These are phyloP conservation scores for Pelusios castaneus DNA, from an alignment of 2,113 vertebrate genomes.

Conservation along the genomic window DNA sequence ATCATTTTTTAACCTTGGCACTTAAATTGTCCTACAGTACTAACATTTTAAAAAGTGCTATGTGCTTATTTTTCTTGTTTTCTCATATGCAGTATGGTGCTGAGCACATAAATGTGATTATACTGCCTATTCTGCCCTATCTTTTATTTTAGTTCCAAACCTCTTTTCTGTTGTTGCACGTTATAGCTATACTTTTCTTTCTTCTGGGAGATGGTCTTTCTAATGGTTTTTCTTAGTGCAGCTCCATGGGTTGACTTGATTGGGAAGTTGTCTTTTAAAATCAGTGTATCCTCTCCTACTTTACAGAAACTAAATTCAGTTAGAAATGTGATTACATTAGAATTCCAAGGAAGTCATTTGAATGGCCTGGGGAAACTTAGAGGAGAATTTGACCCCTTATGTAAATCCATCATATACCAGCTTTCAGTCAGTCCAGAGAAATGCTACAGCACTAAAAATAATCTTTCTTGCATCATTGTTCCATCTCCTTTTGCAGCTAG, in stretches of 20 bases:
- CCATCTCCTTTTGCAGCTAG: background rate
- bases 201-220: background rate
- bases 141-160: background rate
- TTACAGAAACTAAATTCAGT: background rate
- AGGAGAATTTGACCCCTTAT: accelerated
- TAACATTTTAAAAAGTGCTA: background rate
- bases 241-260: background rate
- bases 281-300: background rate
- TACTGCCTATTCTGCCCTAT: background rate
- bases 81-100: background rate
- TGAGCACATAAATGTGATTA: background rate
- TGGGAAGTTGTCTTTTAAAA: background rate
- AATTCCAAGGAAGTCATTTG: background rate
- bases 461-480: background rate
- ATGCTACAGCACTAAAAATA: background rate
- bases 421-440: background rate
- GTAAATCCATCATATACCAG: background rate
- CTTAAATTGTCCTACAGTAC: background rate
- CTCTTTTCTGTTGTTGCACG: background rate
- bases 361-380: background rate
- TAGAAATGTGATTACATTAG: background rate
- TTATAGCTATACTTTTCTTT: background rate
- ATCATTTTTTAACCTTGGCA: background rate
- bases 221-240: background rate
- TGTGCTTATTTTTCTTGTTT: background rate